Base-by-base conservation (phyloP, 2,113 vertebrate species). In the Lasiurus borealis region DNA sequence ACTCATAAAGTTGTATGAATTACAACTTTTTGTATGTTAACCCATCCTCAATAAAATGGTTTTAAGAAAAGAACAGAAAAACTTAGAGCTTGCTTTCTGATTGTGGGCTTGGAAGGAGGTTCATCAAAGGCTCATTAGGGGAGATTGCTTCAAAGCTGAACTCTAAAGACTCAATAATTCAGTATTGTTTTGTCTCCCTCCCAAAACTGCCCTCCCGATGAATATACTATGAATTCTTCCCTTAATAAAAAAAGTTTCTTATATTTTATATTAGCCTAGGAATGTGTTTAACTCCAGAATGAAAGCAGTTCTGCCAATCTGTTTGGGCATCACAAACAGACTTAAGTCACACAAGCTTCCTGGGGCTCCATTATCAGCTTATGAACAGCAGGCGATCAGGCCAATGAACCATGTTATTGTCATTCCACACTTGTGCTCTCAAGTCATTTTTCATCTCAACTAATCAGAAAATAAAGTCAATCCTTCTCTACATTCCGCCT, bases 381-480 rank as follows among this genome's bases (percentile, higher is more conserved):
- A 96, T 83, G 88, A 96, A 62, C 86, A 91, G 89, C 29, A 87
- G 94, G 54, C 36, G 75, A 95, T 97, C 95, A 95, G 96, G 40
- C 82, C 84, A 85, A 91, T 90, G 92, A 96, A 40, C 18, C 76
- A 77, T 97, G 91, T 93, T 88, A 96, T 92, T 93, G 90, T 64
- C 76, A 97, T 97, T 86, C 23, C 93, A 48, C 92, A 48, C 92
- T 96, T 64, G 80, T 93, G 52, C 87, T 93, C 95, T 97, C 72
- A 86, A 96, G 54, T 96, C 96, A 71, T 96, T 94, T 97, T 98
- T 98, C 96, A 97, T 98, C 96, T 90, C 92, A 85, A 57, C 62
- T 96, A 98, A 97, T 97, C 96, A 96, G 96, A 96, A 34, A 2
- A 97, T 97, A 5, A 94, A 97, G 72, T 69, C 87, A 21, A 85